Evolutionary conservation across 92 coral and sea anemone genomes (phyloP).

Genomic region (Heliopora coerulea): DNA sequence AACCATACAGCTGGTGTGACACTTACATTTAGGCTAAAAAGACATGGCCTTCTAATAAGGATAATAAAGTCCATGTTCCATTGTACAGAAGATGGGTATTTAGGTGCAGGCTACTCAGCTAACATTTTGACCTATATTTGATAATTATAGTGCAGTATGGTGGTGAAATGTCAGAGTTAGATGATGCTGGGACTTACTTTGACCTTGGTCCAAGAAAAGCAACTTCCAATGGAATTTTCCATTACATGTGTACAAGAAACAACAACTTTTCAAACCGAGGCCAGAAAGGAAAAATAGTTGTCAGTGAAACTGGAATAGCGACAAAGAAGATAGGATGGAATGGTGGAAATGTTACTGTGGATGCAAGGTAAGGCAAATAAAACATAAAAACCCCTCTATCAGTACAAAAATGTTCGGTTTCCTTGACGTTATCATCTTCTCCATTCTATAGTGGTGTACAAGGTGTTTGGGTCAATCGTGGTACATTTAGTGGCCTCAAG

Average conservation of each 20-base stretch:
- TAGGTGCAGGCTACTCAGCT: too few species aligned
- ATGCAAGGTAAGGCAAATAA: constrained; percentile 56
- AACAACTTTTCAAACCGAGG: constrained; percentile 97
- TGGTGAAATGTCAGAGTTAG: constrained; percentile 98
- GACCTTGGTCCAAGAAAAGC: constrained; percentile 86
- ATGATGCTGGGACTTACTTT: constrained; percentile 96
- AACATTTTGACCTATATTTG: neutral
- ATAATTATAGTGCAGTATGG: constrained; percentile 71
- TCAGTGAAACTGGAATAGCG: constrained; percentile 57
- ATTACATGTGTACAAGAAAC: constrained; percentile 95
- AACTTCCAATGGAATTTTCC: constrained; percentile 83
- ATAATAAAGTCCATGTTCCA: too few species aligned
- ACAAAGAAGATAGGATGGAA: constrained; percentile 66
- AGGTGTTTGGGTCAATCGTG: constrained; percentile 68
- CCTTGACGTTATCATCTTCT: neutral
- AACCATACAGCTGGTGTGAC: too few species aligned
- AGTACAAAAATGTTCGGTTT: too few species aligned
- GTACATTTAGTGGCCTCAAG: constrained; percentile 59
- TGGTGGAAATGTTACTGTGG: constrained; percentile 75
- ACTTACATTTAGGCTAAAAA: too few species aligned
- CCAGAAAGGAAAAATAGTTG: constrained; percentile 84
- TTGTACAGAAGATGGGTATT: too few species aligned
- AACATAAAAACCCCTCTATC: too few species aligned
- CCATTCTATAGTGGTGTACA: constrained; percentile 36
- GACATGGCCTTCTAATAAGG: too few species aligned